These are phyloP conservation scores for Henicopernis longicauda DNA, from an alignment of 2,113 vertebrate species.

Conservation along the genomic window DNA sequence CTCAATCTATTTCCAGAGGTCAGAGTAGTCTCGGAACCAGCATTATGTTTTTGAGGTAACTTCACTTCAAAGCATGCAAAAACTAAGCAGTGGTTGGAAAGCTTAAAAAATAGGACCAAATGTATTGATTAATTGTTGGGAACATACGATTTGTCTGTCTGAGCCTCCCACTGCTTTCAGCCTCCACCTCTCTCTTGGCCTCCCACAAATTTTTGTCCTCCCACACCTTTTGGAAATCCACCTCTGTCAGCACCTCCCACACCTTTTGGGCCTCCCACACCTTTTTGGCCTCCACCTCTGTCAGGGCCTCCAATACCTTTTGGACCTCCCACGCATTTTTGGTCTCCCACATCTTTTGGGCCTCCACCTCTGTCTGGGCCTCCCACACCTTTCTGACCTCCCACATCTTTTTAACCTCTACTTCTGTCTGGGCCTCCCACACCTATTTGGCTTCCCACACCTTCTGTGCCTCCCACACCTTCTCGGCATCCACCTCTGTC, in stretches of 20 bases:
- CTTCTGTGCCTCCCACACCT: not conserved
- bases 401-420: not conserved
- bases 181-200: not conserved
- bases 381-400: too few species aligned
- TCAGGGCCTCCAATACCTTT: not conserved
- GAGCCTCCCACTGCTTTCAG: not conserved
- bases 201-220: not conserved
- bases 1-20: not conserved
- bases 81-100: not conserved
- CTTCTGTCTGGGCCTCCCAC: not conserved
- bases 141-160: rapidly evolving
- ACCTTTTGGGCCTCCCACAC: not conserved
- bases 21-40: not conserved
- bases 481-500: not conserved
- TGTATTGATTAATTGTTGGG: not conserved
- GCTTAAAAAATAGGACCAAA: not conserved
- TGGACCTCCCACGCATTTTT: too few species aligned
- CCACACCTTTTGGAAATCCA: not conserved
- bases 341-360: too few species aligned
- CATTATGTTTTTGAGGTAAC: not conserved
- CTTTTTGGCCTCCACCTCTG: rapidly evolving
- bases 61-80: not conserved
- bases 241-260: not conserved
- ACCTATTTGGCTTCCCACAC: not conserved
- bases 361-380: not conserved